Conservation (phyloP, 2,888 invertebrate genomes). For the Brachycybe producta region DNA sequence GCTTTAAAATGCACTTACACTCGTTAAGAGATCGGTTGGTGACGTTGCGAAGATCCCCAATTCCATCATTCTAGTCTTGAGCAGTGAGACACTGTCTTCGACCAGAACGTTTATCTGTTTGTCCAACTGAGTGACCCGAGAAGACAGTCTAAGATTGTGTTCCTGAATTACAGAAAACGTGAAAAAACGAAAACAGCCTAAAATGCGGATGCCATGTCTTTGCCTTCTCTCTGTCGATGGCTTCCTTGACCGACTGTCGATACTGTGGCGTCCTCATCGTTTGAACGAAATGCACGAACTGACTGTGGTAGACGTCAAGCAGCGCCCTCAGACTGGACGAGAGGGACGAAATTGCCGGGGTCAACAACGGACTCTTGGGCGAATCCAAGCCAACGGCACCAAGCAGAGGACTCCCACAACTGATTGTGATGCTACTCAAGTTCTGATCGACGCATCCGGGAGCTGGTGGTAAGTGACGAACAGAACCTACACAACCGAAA, state of each 20-base stretch:
- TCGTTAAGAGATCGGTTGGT: constrained; percentile 68
- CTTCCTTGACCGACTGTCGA: constrained; percentile 52
- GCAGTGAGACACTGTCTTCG: constrained; percentile 74
- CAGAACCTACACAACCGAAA: not conserved
- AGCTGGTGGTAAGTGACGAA: constrained; percentile 49
- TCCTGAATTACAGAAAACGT: constrained; percentile 41
- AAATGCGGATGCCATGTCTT: not conserved
- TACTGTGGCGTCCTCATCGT: constrained; percentile 70
- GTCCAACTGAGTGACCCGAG: constrained; percentile 75
- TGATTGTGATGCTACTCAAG: constrained; percentile 48
- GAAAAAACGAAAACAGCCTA: not conserved
- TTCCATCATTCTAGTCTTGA: constrained; percentile 82
- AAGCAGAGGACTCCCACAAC: constrained; percentile 42
- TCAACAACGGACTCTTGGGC: constrained; percentile 64
- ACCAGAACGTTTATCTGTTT: constrained; percentile 85
- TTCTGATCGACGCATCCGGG: constrained; percentile 87
- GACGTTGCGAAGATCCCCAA: constrained; percentile 65
- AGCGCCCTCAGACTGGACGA: constrained; percentile 53
- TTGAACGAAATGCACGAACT: constrained; percentile 70
- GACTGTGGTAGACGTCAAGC: constrained; percentile 69
- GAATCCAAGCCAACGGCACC: constrained; percentile 56
- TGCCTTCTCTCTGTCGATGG: constrained; percentile 68
- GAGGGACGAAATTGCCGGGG: not conserved
- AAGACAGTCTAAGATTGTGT: constrained; percentile 64
- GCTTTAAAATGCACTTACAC: constrained; percentile 40